These are phyloP conservation scores for Protomyctophum bolini DNA, from an alignment of 2,113 vertebrate species.

Conservation along the genomic window DNA sequence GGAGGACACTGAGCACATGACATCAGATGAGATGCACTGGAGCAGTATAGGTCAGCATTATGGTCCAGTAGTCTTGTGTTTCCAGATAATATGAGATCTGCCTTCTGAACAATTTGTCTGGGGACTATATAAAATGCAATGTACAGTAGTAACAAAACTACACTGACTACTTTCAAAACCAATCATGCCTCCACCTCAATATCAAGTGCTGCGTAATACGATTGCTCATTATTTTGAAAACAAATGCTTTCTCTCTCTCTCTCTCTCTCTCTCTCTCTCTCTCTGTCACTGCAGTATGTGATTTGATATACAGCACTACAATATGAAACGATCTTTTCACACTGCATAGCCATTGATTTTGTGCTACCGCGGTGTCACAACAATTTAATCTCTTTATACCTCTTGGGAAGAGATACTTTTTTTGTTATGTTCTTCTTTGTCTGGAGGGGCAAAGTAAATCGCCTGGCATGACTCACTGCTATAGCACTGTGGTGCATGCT, in stretches of 20 bases:
- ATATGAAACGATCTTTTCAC: constrained; percentile 71
- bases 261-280: neutral
- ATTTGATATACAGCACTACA: constrained; percentile 68
- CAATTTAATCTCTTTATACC: constrained; percentile 72
- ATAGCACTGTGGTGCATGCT: constrained; percentile 24
- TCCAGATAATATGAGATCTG: too few species aligned
- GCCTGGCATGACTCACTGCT: constrained; percentile 59
- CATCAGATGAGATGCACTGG: neutral
- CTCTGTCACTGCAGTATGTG: constrained; percentile 47
- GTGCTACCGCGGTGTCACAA: constrained; percentile 66
- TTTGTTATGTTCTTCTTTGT: constrained; percentile 62
- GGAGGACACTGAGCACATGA: neutral
- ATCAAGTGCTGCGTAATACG: too few species aligned
- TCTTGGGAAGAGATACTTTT: constrained; percentile 60
- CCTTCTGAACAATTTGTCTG: too few species aligned
- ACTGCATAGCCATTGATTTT: constrained; percentile 60
- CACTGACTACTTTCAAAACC: too few species aligned
- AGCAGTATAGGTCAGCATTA: neutral
- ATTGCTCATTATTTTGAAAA: constrained; percentile 70
- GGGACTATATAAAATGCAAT: too few species aligned
- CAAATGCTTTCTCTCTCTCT: constrained; percentile 42
- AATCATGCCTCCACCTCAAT: too few species aligned
- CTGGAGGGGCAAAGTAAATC: constrained; percentile 66
- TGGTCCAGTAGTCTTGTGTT: too few species aligned
- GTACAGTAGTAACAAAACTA: too few species aligned